Evolutionary conservation across 2,113 vertebrate genomes (phyloP).

Genomic region (Lophura nycthemera): DNA sequence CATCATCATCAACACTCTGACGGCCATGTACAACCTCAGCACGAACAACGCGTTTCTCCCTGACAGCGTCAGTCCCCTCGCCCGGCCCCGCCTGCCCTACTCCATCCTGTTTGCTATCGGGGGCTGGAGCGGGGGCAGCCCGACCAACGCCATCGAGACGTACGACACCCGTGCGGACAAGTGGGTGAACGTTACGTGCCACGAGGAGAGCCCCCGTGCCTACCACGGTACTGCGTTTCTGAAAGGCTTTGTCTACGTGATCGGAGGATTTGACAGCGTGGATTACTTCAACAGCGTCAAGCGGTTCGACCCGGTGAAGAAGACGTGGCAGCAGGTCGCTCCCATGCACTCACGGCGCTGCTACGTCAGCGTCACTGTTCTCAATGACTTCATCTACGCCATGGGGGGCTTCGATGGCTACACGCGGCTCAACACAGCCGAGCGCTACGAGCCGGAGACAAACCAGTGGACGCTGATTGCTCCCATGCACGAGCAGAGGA

Average conservation of each 20-base stretch:
- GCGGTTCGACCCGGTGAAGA: conserved; percentile 78
- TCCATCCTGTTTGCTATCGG: conserved; percentile 82
- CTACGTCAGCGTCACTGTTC: conserved; percentile 82
- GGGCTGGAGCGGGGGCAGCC: conserved; percentile 82
- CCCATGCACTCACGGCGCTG: conserved; percentile 86
- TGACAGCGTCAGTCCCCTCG: conserved; percentile 67
- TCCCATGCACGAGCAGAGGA: conserved; percentile 84
- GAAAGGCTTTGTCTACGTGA: conserved; percentile 81
- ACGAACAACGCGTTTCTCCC: conserved; percentile 65
- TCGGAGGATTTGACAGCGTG: conserved; percentile 82
- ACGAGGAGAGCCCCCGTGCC: conserved; percentile 77
- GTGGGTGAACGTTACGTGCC: conserved; percentile 80
- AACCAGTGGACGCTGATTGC: conserved; percentile 86
- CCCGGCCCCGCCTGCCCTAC: conserved; percentile 81
- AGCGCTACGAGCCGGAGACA: conserved; percentile 80
- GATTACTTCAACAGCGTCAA: conserved; percentile 83
- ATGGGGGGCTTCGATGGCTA: conserved; percentile 89
- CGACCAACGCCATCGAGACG: conserved; percentile 80
- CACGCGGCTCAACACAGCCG: conserved; percentile 79
- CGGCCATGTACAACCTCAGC: conserved; percentile 79
- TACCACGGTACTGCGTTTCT: conserved; percentile 80
- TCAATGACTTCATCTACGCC: conserved; percentile 74
- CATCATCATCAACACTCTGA: conserved; percentile 76
- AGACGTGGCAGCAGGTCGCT: conserved; percentile 81
- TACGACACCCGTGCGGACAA: conserved; percentile 81